phyloP scores from a whole-genome alignment of 2,888 invertebrate genomes.

The Antheraea yamamai region DNA sequence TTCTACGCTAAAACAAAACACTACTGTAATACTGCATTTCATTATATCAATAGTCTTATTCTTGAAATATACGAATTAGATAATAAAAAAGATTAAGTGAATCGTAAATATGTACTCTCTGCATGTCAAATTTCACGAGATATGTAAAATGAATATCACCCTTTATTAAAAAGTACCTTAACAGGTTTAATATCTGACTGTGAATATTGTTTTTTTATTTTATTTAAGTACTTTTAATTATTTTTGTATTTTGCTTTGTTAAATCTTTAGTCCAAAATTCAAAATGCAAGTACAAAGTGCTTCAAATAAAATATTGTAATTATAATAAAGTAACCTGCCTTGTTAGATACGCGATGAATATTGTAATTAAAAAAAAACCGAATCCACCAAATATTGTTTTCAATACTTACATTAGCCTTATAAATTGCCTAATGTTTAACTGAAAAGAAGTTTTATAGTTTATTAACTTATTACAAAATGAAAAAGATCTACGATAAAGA shows the following conservation, averaged over 20 bases:
- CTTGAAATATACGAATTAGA: background rate
- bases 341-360: conserved; percentile 60
- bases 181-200: background rate
- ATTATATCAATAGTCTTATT: background rate
- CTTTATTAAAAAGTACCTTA: background rate
- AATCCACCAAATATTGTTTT: conserved; percentile 78
- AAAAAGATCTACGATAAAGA: conserved; percentile 78
- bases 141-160: background rate
- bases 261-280: conserved; percentile 36
- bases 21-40: background rate
- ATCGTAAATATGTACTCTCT: background rate
- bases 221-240: background rate
- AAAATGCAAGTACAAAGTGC: conserved; percentile 77
- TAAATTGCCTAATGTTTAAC: conserved; percentile 78
- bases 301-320: conserved; percentile 57
- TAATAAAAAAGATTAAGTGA: background rate
- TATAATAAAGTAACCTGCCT: conserved; percentile 29
- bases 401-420: conserved; percentile 80
- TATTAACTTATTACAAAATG: conserved; percentile 82
- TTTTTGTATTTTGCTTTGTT: conserved; percentile 21
- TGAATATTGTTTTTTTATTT: conserved; percentile 5
- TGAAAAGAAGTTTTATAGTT: conserved; percentile 81
- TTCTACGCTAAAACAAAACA: background rate
- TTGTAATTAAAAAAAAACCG: conserved; percentile 63
- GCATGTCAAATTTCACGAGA: background rate